These are phyloP conservation scores for Silurus aristotelis DNA, from an alignment of 2,797 vertebrate genomes.

Conservation along the genomic window DNA sequence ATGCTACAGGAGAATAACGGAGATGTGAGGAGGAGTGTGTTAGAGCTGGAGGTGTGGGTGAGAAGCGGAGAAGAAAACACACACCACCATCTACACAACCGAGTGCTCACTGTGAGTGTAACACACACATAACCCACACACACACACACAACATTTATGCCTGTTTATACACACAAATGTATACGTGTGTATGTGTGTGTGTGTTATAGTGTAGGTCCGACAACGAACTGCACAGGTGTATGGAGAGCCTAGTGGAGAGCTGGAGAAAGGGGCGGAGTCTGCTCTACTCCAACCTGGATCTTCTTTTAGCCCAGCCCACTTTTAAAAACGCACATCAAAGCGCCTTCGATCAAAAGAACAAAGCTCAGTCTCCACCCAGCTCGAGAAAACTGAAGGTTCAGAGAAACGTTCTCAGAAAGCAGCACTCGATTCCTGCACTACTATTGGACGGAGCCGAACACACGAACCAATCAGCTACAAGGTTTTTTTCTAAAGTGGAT, in stretches of 20 bases:
- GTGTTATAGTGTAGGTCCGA: constrained; percentile 67
- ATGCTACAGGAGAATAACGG: constrained; percentile 76
- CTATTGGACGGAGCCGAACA: background rate
- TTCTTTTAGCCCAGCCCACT: constrained; percentile 75
- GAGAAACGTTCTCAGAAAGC: background rate
- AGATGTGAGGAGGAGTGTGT: constrained; percentile 85
- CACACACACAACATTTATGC: background rate
- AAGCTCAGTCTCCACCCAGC: background rate
- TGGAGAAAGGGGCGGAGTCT: constrained; percentile 80
- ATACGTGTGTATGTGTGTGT: background rate
- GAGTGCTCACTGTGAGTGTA: constrained; percentile 34
- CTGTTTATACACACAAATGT: no score
- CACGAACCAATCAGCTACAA: background rate
- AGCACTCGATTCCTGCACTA: background rate
- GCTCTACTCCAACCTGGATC: constrained; percentile 84
- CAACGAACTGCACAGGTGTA: constrained; percentile 64
- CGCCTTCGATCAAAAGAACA: background rate
- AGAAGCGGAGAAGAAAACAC: constrained; percentile 71
- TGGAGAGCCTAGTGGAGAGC: constrained; percentile 80
- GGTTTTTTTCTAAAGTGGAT: constrained; percentile 56
- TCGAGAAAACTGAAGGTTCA: background rate
- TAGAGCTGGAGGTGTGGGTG: constrained; percentile 88
- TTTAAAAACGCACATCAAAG: background rate
- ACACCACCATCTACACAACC: constrained; percentile 7
- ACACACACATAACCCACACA: constrained; percentile 13